Evolutionary conservation across 2,113 vertebrate species (phyloP), one percentile per base, ranked within the genome.

Genomic region (Nipponia nippon): DNA sequence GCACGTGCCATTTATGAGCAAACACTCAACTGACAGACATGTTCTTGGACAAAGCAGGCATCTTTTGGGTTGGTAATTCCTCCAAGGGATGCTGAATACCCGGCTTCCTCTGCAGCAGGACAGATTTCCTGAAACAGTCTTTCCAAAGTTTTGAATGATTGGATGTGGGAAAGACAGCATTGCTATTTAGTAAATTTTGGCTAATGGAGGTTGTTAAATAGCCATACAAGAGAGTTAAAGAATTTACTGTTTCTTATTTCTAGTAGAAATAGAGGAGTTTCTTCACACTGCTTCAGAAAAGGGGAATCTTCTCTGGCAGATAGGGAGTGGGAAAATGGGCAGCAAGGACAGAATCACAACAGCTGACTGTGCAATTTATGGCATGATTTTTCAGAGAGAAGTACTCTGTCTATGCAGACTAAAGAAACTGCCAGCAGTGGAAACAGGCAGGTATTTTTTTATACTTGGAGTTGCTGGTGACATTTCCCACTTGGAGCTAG

Each of bases 341-440:
- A 87, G 72, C 47, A n/a, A 89, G 84, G 73, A 91, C 52, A 85
- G 75, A 96, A 76, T 72, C 70, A 80, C 53, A 91, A 59, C 78
- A 91, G 87, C 82, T 95, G 82, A 84, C 56, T 87, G 34, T 58
- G 65, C 78, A 87, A 95, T 73, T 89, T 84, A 85, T 72, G 75
- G 84, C 46, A 93, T 52, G 58, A 82, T 83, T 93, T 97, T 95
- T 93, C 84, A 91, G 58, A 93, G 56, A 92, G 61, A 94, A 94
- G 59, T 79, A 55, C 53, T 78, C 52, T 9, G 19, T 84, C 78
- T 89, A 53, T 61, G 90, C 90, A 91, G 49, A 69, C 47, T 79
- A 69, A 84, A 89, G 65, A 79, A 91, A 63, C n/a, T 87, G 70
- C 47, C 70, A 93, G 52, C 84, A 87, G 56, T 23, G 87, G 84